These are phyloP conservation scores for Lepidostoma basale DNA, from an alignment of 1,140 invertebrate genomes.

Conservation along the genomic window DNA sequence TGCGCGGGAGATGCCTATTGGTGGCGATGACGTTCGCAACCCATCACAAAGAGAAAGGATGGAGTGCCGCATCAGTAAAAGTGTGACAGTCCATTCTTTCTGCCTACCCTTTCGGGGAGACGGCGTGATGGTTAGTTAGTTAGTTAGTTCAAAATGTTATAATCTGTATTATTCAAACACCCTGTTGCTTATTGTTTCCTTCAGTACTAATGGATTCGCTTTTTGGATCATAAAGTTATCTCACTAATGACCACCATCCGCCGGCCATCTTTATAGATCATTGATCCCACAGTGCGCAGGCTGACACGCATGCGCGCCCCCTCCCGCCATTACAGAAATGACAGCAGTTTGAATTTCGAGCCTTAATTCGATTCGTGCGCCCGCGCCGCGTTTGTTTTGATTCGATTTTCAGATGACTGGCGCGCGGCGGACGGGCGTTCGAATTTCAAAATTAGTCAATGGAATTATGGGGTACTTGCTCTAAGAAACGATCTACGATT, in stretches of 20 bases:
- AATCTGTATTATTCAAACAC: no score
- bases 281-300: not conserved
- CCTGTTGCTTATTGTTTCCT: no score
- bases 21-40: no score
- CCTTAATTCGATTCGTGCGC: not conserved
- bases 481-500: no score
- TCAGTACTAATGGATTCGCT: slow-evolving; percentile 1
- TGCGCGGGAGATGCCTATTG: no score
- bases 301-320: slow-evolving; percentile 34
- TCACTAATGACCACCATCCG: slow-evolving; percentile 11
- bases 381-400: not conserved
- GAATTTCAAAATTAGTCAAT: not conserved
- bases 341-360: not conserved
- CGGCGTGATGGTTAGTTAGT: no score
- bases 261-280: slow-evolving; percentile 13
- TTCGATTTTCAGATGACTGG: not conserved
- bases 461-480: no score
- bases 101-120: no score
- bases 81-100: no score
- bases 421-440: not conserved
- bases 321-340: slow-evolving; percentile 6
- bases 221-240: slow-evolving; percentile 4
- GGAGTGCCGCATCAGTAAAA: no score
- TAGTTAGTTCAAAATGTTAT: no score
- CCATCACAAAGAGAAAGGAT: no score